phyloP scores from a whole-genome alignment of 2,113 vertebrate genomes.

The Plecotus auritus region DNA sequence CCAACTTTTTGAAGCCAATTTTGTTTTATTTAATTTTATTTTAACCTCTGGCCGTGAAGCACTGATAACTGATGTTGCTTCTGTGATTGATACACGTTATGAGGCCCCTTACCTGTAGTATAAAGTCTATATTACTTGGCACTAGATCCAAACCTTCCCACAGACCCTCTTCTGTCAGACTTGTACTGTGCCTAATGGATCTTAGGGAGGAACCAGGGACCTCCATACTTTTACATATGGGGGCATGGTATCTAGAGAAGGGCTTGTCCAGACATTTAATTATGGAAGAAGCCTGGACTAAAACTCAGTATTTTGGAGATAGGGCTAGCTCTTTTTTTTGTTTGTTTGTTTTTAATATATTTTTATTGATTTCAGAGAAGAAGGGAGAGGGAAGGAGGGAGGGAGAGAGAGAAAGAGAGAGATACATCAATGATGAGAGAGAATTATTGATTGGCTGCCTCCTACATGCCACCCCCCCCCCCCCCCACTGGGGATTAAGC shows the following conservation, averaged over 20 bases:
- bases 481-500: no score
- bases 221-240: neutral
- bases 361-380: no score
- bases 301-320: neutral
- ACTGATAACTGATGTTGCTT: neutral
- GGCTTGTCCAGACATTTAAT: neutral
- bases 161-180: neutral
- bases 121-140: neutral
- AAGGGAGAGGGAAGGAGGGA: no score
- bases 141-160: neutral
- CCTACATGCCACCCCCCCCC: no score
- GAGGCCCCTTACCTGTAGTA: neutral
- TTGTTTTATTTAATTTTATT: neutral
- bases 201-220: neutral
- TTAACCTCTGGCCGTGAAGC: neutral
- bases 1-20: neutral
- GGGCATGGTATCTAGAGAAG: neutral
- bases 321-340: neutral
- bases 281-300: neutral
- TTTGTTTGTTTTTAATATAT: neutral
- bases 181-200: neutral
- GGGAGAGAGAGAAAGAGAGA: no score
- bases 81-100: neutral
- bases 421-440: no score
- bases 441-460: no score